Evolutionary conservation across 2,888 invertebrate genomes (phyloP).

Genomic region (Thera obeliscata): DNA sequence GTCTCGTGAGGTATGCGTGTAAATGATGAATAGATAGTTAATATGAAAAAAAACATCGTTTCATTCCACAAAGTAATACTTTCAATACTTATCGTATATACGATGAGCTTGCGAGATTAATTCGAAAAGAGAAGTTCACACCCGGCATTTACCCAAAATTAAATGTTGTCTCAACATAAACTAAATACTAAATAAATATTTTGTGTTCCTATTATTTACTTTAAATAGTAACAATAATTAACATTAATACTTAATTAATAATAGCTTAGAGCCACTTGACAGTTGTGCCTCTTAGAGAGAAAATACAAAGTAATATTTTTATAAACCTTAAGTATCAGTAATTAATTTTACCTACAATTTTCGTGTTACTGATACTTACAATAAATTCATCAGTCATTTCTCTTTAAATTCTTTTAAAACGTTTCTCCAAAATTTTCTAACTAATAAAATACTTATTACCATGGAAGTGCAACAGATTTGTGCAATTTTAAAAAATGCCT

Average conservation of each 20-base stretch:
- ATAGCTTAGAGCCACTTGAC: conserved; percentile 42
- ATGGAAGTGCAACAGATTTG: conserved; percentile 20
- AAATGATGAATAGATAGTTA: no score
- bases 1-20: no score
- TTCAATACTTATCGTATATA: no score
- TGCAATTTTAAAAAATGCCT: neutral
- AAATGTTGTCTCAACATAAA: no score
- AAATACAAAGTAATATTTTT: conserved; percentile 14
- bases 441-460: neutral
- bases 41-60: no score
- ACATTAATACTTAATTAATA: conserved; percentile 22
- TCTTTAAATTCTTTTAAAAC: conserved; percentile 32
- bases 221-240: conserved; percentile 10
- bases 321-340: conserved; percentile 21
- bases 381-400: conserved; percentile 43
- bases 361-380: conserved; percentile 32
- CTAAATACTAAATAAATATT: neutral
- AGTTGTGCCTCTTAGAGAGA: conserved; percentile 44
- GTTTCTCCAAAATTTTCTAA: conserved; percentile 24
- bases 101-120: no score
- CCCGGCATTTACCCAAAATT: neutral
- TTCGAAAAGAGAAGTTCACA: no score
- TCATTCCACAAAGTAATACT: no score
- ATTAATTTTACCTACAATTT: conserved; percentile 7
- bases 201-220: conserved; percentile 17